Evolutionary conservation across 2,888 invertebrate genomes (phyloP).

Genomic region (Myathropa florea): DNA sequence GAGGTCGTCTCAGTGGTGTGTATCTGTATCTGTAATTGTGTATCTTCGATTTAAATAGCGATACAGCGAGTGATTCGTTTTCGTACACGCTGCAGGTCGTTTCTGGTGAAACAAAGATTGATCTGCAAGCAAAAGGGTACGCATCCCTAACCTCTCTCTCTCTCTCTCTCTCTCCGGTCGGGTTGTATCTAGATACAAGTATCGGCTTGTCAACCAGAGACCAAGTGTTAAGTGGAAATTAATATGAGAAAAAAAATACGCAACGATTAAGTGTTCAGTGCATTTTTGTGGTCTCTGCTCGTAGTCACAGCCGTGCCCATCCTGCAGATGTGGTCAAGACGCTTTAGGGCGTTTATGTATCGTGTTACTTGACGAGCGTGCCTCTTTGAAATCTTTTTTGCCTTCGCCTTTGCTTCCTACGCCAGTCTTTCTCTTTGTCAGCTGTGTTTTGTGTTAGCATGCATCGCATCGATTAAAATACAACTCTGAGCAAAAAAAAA

Average conservation of each 20-base stretch:
- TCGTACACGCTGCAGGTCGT: neutral
- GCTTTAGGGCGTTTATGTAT: conserved; percentile 64
- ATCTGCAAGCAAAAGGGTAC: neutral
- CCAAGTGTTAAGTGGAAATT: conserved; percentile 35
- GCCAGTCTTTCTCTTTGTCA: conserved; percentile 23
- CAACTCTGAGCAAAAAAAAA: conserved; percentile 21
- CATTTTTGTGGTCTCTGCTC: conserved; percentile 21
- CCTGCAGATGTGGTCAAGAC: conserved; percentile 59
- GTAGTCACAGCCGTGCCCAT: neutral
- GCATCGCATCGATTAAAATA: conserved; percentile 51
- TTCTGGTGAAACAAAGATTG: neutral
- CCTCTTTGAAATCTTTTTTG: neutral
- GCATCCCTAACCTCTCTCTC: no score
- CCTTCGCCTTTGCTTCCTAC: neutral
- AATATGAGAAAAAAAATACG: conserved; percentile 36
- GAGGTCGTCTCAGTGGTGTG: neutral
- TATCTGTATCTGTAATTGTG: neutral
- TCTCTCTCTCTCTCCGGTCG: no score
- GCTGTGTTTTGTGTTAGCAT: conserved; percentile 55
- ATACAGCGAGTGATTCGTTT: conserved; percentile 8
- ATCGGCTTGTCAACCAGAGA: neutral
- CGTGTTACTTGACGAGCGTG: conserved; percentile 44
- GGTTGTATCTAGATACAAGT: neutral
- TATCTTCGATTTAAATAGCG: conserved; percentile 7
- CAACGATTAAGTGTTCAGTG: conserved; percentile 45